Evolutionary conservation across 2,113 vertebrate species (phyloP).

Genomic region (Cricetomys ansorgei): DNA sequence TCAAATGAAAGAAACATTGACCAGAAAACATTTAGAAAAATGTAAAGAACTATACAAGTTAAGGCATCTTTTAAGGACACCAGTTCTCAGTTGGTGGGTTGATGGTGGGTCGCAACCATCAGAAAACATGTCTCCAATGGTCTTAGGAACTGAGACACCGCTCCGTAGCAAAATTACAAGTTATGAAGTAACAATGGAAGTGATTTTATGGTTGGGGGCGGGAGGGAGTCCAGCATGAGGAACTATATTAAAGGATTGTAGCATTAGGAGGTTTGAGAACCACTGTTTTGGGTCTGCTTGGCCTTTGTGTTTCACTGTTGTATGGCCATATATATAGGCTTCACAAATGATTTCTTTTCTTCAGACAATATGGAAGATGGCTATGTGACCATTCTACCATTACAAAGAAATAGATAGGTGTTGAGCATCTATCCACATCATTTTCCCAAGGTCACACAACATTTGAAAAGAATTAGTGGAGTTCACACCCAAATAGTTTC

Average conservation of each 20-base stretch:
- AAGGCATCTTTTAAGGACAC: not conserved
- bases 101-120: no score
- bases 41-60: not conserved
- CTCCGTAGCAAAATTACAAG: no score
- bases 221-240: no score
- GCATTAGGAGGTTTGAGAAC: no score
- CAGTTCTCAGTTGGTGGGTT: no score
- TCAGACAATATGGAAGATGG: not conserved
- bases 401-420: not conserved
- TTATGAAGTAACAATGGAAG: no score
- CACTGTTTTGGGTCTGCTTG: not conserved
- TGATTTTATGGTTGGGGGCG: no score
- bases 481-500: not conserved
- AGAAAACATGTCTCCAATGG: no score
- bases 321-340: not conserved
- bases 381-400: not conserved
- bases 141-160: no score
- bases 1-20: not conserved
- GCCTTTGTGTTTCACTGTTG: not conserved
- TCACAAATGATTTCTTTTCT: not conserved
- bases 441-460: not conserved
- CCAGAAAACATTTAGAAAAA: not conserved
- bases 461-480: no score
- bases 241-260: no score
- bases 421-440: rapidly evolving